Conservation (phyloP, 2,797 vertebrate genomes). For the Anguilla marmorata region DNA sequence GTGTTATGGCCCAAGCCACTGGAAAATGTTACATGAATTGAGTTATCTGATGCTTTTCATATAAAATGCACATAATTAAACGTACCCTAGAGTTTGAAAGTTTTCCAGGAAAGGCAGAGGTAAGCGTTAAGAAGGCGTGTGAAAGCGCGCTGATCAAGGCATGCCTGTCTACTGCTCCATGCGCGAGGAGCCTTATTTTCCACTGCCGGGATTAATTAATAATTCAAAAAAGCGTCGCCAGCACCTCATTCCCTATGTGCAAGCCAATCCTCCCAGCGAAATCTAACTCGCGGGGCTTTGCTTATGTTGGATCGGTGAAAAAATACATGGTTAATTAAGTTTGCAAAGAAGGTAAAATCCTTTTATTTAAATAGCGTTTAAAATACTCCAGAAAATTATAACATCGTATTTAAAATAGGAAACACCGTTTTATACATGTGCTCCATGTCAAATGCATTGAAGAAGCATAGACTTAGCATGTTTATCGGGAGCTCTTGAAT, state of each 20-base stretch:
- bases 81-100: not conserved
- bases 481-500: not conserved
- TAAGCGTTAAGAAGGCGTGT: not conserved
- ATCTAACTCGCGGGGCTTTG: not conserved
- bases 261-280: not conserved
- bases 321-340: not conserved
- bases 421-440: not conserved
- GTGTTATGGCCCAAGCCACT: not conserved
- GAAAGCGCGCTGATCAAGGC: not conserved
- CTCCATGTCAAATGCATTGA: not conserved
- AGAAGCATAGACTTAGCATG: not conserved
- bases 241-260: not conserved
- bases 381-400: not conserved
- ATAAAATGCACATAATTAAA: not conserved
- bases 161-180: not conserved
- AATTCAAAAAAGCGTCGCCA: constrained; percentile 12
- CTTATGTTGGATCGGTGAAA: not conserved
- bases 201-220: constrained; percentile 6
- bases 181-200: constrained; percentile 3
- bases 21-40: not conserved
- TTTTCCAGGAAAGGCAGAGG: not conserved
- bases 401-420: not conserved
- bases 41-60: not conserved
- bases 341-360: not conserved
- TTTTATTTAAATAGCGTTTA: not conserved